Evolutionary conservation across 2,888 invertebrate genomes (phyloP), one percentile per base, ranked within the genome.

Genomic region (Pandemis corylana): DNA sequence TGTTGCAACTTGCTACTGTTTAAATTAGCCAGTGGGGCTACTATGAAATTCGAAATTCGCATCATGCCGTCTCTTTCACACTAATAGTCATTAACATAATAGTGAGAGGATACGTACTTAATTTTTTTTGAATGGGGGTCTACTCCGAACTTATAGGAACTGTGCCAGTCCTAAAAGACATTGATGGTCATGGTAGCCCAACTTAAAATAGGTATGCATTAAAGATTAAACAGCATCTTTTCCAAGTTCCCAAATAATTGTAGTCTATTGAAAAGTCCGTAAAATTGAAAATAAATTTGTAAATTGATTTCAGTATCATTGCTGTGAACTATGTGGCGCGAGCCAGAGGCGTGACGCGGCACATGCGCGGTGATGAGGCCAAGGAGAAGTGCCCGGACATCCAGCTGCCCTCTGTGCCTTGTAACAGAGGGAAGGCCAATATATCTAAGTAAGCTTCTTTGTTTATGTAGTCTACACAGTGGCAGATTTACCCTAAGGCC

Each of bases 301-400:
- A 20, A 15, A 56, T 56, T 12, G 0, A 15, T 59, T 28, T 3
- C 78, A 98, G 99, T 70, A 98, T 99, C 77, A 99, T 99, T 83
- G 99, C 99, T 62, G 99, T 99, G 0, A 99, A 99, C 90, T 99
- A 99, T 92, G 97, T 98, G 83, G 99, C 99, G 0, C 95, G 99
- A 86, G 97, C 96, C 3, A 96, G 95, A 90, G 99, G 99, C 13
- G 98, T 99, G 0, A 98, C 97, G 0, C 95, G 99, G 59, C 96
- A 96, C 80, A 98, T 99, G 98, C 94, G 98, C 83, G 99, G 98
- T 0, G 96, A 97, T 83, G 98, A 99, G 84, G 99, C 99, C 0
- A 97, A 96, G 87, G 95, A 96, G 80, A 96, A 96, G 79, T 99
- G 99, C 90, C 98, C 98, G 0, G 97, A 98, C 65, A 97, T 99